Base-by-base conservation (phyloP, 2,888 invertebrate species). In the Myopa testacea region DNA sequence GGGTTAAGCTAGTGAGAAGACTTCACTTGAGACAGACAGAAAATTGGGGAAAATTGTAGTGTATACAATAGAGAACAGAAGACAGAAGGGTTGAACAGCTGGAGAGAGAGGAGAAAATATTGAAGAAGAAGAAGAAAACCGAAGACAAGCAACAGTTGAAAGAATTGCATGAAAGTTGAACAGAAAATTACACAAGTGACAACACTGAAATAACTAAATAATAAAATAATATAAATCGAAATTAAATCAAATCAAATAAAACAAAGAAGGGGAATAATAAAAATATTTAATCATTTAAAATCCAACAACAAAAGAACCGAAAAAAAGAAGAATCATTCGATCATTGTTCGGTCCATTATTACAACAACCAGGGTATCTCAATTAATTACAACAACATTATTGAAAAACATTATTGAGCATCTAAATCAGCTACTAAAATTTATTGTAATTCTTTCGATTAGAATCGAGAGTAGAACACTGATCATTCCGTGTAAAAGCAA, bases 401-500 rank as follows among this genome's bases (percentile, higher is more conserved):
- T 26, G 26, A 16, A 55, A 3, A 16, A 55, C 55, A 55, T 6
- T 8, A 55, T 55, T 50, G 10, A 50, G 55, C 55, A 55, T 4
- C 55, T 55, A 16, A 50, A 50, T 50, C 26, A 26, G 26, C 26
- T 26, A 26, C 26, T 26, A 26, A 26, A 26, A 26, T 26, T 26
- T 26, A 14, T 50, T 8, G 14, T 10, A 50, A 55, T 55, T 55
- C 10, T 12, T 16, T 55, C 16, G 55, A 16, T 55, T 55, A 55
- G 0, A 55, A 8, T 16, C 55, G 10, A 55, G 10, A 50, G 50
- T 3, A 45, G 45, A 45, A 45, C 45, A 6, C 6, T 10, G 45
- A 45, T 45, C 45, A 45, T 10, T 45, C 45, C 7, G 7, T 45
- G 45, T 34, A 65, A 8, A 65, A 65, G n/a, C 67, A 77, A 78